Conservation (phyloP, 2,113 vertebrate species). For the Eleginops maclovinus region DNA sequence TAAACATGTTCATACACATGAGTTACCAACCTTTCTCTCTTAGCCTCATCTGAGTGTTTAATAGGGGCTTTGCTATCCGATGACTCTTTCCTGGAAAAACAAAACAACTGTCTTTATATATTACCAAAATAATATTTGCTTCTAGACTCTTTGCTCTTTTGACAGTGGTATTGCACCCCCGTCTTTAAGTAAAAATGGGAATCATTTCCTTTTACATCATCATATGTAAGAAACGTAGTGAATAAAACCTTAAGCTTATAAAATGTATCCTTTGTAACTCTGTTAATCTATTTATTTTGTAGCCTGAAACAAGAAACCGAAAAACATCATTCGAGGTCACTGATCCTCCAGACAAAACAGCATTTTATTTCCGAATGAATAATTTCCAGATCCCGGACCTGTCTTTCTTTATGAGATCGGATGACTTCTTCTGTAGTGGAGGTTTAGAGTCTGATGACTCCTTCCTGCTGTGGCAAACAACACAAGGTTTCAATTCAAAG, state of each 20-base stretch:
- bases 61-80: conserved; percentile 76
- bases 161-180: neutral
- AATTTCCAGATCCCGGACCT: conserved; percentile 71
- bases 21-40: conserved; percentile 80
- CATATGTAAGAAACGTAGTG: neutral
- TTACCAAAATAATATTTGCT: neutral
- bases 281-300: neutral
- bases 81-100: conserved; percentile 79
- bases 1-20: conserved; percentile 5
- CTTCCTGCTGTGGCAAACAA: conserved; percentile 74
- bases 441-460: conserved; percentile 70
- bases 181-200: neutral
- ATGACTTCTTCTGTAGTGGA: conserved; percentile 67
- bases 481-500: conserved; percentile 54
- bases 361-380: neutral
- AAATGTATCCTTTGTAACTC: neutral
- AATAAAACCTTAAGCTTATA: neutral
- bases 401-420: conserved; percentile 75
- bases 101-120: conserved; percentile 42
- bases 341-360: conserved; percentile 19
- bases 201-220: neutral
- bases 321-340: neutral
- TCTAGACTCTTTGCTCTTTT: neutral
- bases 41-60: conserved; percentile 73
- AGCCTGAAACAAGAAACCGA: neutral